Percentiles rank a stretch among this genome's conserved stretches.
phyloP scores from a whole-genome alignment of 2,797 vertebrate species.

The Enteromius unitaeniatus region DNA sequence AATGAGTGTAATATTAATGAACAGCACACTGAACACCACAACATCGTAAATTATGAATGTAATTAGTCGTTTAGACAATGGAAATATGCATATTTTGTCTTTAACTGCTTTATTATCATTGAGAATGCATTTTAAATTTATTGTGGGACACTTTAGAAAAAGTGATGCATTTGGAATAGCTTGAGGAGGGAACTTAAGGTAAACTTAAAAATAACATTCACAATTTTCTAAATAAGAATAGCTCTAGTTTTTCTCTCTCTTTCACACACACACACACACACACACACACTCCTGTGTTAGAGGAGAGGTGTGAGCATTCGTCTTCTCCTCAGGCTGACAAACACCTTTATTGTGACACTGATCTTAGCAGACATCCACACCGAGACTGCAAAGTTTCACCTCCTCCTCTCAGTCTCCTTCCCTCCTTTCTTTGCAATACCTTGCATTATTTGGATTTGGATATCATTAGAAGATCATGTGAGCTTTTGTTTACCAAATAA shows the following conservation, averaged over 20 bases:
- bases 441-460: not conserved
- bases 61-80: no score
- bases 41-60: no score
- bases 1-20: no score
- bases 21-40: no score
- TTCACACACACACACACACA: no score
- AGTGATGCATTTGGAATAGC: not conserved
- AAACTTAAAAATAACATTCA: not conserved
- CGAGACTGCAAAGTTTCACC: conserved; percentile 71
- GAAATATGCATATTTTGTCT: no score
- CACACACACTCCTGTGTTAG: conserved; percentile 1
- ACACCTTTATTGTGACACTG: conserved; percentile 64
- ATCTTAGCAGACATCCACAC: conserved; percentile 64
- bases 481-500: not conserved
- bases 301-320: conserved; percentile 37
- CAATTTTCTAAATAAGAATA: conserved; percentile 10
- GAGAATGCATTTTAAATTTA: no score
- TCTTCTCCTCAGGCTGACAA: conserved; percentile 36
- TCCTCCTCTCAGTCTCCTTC: conserved; percentile 49
- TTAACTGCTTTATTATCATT: no score
- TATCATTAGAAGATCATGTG: not conserved
- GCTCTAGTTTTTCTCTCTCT: not conserved
- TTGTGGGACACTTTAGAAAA: not conserved
- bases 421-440: conserved; percentile 15
- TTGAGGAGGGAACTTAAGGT: not conserved